A percentile compares a stretch with the other conserved stretches of the same genome.
Conservation (phyloP, 2,797 vertebrate species). For the Discoglossus pictus region DNA sequence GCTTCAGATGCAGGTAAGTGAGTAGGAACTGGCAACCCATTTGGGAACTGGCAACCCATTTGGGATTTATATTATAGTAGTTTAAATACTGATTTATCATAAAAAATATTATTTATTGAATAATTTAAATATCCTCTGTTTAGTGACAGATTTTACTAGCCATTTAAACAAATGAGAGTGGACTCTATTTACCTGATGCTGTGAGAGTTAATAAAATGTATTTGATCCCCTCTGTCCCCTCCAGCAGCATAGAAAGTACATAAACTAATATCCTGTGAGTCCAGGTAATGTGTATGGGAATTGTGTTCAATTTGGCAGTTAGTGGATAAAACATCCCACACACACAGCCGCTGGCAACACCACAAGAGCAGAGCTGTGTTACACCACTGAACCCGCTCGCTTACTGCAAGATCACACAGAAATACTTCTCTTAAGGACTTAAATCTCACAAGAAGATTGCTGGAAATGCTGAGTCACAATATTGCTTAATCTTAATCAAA, state of each 20-base stretch:
- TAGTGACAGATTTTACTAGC: no score
- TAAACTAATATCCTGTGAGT: constrained; percentile 13
- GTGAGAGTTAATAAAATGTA: no score
- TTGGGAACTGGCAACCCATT: no score
- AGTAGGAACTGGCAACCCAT: no score
- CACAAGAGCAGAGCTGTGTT: background rate
- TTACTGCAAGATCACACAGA: no score
- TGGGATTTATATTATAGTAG: no score
- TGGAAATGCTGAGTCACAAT: constrained; percentile 18
- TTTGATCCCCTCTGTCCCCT: background rate
- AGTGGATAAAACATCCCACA: constrained; percentile 6
- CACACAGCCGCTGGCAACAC: constrained; percentile 2
- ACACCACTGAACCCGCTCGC: background rate
- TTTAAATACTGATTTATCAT: no score
- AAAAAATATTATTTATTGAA: no score
- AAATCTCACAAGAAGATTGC: background rate
- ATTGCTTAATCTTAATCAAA: constrained; percentile 3
- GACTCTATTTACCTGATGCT: no score
- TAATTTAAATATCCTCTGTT: no score
- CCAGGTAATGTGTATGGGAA: background rate
- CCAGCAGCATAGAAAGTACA: background rate
- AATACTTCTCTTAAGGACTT: constrained; percentile 8
- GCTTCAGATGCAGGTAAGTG: no score
- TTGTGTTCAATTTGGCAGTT: constrained; percentile 1
- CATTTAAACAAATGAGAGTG: no score